Evolutionary conservation across 2,113 vertebrate species (phyloP), one percentile per base, ranked within the genome.

Genomic region (Percina caprodes): DNA sequence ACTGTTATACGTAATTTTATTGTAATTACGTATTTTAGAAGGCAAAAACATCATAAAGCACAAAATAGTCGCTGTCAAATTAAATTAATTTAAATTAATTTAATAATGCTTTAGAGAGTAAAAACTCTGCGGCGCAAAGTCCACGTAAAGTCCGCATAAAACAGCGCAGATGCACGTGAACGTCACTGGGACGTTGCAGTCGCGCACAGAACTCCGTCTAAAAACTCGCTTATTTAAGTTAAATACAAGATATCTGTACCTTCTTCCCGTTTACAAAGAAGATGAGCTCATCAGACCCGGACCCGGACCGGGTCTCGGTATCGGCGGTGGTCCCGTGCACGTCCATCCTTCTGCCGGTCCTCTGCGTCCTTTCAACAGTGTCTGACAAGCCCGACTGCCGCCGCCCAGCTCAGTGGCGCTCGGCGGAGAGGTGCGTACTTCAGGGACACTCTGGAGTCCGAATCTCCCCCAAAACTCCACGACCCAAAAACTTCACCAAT

Each of bases 261-360:
- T 99, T 99, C 92, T 93, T 98, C 33, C 98, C 98, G 81, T 99
- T 99, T 54, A 99, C 96, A 89, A 98, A 99, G 94, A 99, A 97
- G 90, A 98, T 74, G 58, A 99, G 91, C 21, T 97, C 92, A 52
- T 97, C 95, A 0, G 80, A 79, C 0, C 39, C 4, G 30, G 73
- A 51, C 51, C 30, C 35, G 51, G 51, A 19, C 18, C 12, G 2
- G 54, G 58, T 59, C 60, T 18, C 21, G 4, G 6, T 1, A 0
- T 68, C 76, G 19, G 55, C 3, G 8, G 0, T 14, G 16, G 54
- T 68, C 3, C n/a, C 6, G 33, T 58, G 56, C 13, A 5, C 5
- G 5, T 72, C 55, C 35, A 0, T 67, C 76, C 46, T 83, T 60
- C 3, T 59, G 9, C 21, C 2, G 8, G 12, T 63, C 3, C 30